Evolutionary conservation across 53 echinoderm and acorn worm species (phyloP), one percentile per base, ranked within the genome.

Genomic region (Arbacia lixula): DNA sequence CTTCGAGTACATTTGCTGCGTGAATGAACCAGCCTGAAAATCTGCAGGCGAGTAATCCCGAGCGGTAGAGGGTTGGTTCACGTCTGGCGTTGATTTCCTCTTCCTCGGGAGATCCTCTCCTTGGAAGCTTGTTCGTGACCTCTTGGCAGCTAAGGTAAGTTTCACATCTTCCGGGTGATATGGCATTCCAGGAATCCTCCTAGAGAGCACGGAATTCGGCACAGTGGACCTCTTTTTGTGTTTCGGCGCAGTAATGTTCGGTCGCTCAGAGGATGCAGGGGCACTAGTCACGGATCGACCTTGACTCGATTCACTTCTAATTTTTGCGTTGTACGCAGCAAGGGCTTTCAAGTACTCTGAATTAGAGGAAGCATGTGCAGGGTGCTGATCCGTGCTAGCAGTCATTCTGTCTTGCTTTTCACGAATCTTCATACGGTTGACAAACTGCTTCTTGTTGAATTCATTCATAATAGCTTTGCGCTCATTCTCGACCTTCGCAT

Each of bases 251-350:
- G n/a, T n/a, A n/a, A n/a, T n/a, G n/a, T n/a, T n/a, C n/a, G n/a
- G n/a, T n/a, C n/a, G n/a, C n/a, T n/a, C n/a, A n/a, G n/a, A n/a
- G n/a, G n/a, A n/a, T n/a, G n/a, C n/a, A 2, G 42, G 21, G 14
- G 28, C 24, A 69, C 12, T 43, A 42, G 27, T 39, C 12, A 41
- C 2, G 14, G 34, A 12, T 43, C 53, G 34, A 19, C 49, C 49
- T 33, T 74, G 74, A 74, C 36, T 74, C 34, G 50, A 46, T 4
- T 53, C 35, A 20, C 19, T 74, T 17, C 34, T 20, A 12, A 43
- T n/a, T n/a, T n/a, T 34, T 3, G 41, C 77, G 43, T 77, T 77
- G 26, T 57, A 77, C 11, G 75, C 75, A 58, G 77, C 60, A 4
- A 77, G 6, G 17, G 60, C 77, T 16, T 75, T 52, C 10, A 58